These are phyloP conservation scores for Monochamus alternatus DNA, from an alignment of 2,888 invertebrate genomes.

Conservation along the genomic window DNA sequence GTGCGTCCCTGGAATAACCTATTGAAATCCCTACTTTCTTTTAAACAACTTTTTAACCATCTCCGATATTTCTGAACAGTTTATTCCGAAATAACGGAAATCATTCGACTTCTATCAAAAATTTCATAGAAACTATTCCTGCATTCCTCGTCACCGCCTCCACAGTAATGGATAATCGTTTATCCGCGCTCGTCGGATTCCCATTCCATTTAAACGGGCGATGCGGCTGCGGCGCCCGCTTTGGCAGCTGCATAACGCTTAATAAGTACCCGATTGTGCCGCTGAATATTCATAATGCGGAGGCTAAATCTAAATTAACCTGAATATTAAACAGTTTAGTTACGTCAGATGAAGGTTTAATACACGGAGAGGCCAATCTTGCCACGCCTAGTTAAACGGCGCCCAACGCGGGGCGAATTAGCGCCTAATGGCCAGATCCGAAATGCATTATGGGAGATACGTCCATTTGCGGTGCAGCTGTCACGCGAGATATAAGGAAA, in stretches of 20 bases:
- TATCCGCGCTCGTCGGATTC: too few species aligned
- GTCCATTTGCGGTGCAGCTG: background rate
- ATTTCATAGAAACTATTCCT: too few species aligned
- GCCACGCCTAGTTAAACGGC: background rate
- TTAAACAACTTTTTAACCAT: too few species aligned
- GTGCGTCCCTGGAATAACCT: too few species aligned
- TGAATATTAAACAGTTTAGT: conserved; percentile 1
- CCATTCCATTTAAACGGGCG: too few species aligned
- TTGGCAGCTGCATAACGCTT: background rate
- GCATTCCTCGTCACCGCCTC: too few species aligned
- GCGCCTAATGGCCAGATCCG: background rate
- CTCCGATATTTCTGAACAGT: too few species aligned
- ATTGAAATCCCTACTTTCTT: too few species aligned
- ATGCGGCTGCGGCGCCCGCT: background rate
- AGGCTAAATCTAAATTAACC: conserved; percentile 12
- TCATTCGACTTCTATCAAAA: too few species aligned
- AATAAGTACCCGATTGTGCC: background rate
- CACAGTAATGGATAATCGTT: too few species aligned
- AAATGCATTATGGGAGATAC: background rate
- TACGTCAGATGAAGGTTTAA: background rate
- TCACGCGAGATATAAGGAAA: too few species aligned
- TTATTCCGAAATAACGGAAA: too few species aligned
- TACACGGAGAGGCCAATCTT: background rate
- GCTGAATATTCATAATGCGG: conserved; percentile 12
- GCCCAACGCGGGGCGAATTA: background rate